Evolutionary conservation across 2,113 vertebrate species (phyloP).

Genomic region (Charadrius vociferus): DNA sequence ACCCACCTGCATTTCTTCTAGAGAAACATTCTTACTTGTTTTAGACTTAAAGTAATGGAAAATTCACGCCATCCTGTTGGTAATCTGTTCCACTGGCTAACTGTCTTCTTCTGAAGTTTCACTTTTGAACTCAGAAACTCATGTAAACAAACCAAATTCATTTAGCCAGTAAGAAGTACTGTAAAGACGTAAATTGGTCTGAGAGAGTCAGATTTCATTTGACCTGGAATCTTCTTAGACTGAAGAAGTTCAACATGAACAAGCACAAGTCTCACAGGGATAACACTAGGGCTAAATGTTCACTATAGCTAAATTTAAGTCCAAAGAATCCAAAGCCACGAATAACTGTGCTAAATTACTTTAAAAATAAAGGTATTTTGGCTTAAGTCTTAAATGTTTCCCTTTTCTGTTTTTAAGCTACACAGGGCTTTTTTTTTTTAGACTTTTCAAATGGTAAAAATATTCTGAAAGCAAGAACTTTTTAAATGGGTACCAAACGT

Average conservation of each 20-base stretch:
- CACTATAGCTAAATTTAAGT: background rate
- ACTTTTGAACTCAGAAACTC: background rate
- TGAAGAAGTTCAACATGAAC: background rate
- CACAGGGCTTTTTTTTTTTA: background rate
- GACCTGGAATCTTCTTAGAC: background rate
- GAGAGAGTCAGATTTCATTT: background rate
- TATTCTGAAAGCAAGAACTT: background rate
- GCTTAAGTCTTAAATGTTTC: background rate
- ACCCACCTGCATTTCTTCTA: background rate
- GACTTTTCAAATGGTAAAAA: background rate
- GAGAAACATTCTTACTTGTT: background rate
- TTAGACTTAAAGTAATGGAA: background rate
- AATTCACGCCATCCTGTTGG: background rate
- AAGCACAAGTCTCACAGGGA: background rate
- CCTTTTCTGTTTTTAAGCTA: background rate
- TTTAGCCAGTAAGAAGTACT: background rate
- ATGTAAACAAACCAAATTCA: background rate
- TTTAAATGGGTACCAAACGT: background rate
- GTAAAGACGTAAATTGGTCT: background rate
- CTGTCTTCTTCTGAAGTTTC: background rate
- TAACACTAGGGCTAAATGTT: background rate
- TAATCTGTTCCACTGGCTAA: background rate
- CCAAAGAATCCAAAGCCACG: background rate
- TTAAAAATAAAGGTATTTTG: background rate
- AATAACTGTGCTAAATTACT: background rate